Evolutionary conservation across 2,113 vertebrate species (phyloP).

Genomic region (Narcine bancroftii): DNA sequence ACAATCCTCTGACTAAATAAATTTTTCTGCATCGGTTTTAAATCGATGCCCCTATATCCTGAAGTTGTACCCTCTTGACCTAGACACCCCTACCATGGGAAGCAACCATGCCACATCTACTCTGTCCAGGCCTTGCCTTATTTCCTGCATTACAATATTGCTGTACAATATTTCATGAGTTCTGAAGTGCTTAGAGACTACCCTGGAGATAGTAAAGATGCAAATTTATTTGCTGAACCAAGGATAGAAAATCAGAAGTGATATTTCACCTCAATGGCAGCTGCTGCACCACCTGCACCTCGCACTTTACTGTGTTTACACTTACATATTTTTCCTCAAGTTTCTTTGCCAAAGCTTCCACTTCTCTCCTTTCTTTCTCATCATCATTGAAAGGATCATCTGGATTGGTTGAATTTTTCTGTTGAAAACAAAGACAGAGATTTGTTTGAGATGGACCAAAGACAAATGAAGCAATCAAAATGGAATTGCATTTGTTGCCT

Average conservation of each 20-base stretch:
- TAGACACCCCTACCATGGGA: too few species aligned
- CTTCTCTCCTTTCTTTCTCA: constrained; percentile 73
- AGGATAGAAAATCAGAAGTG: not conserved
- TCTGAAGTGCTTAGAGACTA: not conserved
- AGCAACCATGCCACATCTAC: too few species aligned
- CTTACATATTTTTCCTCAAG: constrained; percentile 97
- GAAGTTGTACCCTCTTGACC: too few species aligned
- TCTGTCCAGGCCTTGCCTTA: too few species aligned
- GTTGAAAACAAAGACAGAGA: constrained; percentile 35
- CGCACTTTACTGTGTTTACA: constrained; percentile 36
- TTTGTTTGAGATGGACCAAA: not conserved
- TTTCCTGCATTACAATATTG: not conserved
- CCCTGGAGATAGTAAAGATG: not conserved
- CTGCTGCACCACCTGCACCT: not conserved
- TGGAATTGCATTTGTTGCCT: not conserved
- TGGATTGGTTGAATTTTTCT: constrained; percentile 61
- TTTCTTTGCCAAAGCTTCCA: constrained; percentile 86
- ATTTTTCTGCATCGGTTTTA: too few species aligned
- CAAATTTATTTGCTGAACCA: not conserved
- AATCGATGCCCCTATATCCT: too few species aligned
- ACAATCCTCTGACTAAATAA: too few species aligned
- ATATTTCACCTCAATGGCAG: not conserved
- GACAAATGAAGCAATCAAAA: not conserved
- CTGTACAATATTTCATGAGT: not conserved
- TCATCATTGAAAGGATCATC: constrained; percentile 83